Conservation (phyloP, 2,888 invertebrate genomes). For the Mactromeris polynyma region DNA sequence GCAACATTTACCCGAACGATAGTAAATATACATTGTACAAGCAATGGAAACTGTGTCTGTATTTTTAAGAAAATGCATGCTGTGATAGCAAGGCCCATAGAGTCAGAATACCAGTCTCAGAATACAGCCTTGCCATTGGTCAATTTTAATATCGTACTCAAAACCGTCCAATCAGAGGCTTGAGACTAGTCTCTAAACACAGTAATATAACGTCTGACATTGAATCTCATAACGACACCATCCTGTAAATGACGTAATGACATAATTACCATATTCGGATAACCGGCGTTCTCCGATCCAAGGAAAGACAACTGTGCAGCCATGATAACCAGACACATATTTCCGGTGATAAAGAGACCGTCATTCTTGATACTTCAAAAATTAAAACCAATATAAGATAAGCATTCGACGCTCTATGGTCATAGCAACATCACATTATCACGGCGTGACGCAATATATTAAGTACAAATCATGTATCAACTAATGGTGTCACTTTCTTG, state of each 20-base stretch:
- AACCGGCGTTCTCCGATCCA: conserved; percentile 77
- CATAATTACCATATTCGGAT: conserved; percentile 73
- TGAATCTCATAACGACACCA: neutral
- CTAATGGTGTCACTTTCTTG: neutral
- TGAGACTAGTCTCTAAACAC: no score
- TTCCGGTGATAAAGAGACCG: conserved; percentile 63
- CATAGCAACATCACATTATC: neutral
- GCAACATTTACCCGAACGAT: no score
- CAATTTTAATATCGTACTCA: no score
- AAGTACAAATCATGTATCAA: neutral
- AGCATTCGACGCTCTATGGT: neutral
- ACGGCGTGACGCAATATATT: neutral
- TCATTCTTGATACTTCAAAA: conserved; percentile 59
- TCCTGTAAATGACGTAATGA: neutral
- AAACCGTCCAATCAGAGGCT: no score
- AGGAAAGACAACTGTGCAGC: conserved; percentile 79
- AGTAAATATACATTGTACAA: no score
- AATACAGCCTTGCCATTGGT: neutral
- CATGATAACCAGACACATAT: conserved; percentile 76
- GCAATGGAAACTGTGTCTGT: no score
- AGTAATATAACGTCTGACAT: no score
- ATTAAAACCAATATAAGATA: conserved; percentile 2
- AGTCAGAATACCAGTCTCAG: neutral
- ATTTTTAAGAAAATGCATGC: no score
- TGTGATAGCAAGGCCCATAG: no score